Evolutionary conservation across 2,797 vertebrate species (phyloP).

Genomic region (Alosa sapidissima): DNA sequence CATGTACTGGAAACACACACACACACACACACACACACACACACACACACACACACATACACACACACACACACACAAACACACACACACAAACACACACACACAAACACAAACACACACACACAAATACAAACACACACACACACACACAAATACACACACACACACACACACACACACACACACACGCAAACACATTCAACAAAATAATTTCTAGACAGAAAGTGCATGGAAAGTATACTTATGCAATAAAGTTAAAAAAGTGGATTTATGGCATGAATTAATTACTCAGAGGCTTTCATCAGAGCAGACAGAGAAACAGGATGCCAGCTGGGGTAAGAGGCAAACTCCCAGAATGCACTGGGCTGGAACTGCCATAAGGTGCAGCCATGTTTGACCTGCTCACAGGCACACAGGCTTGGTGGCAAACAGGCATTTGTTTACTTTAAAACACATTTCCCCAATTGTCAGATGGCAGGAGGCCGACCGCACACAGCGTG

Average conservation of each 20-base stretch:
- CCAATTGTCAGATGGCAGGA: neutral
- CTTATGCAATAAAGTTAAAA: neutral
- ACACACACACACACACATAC: neutral
- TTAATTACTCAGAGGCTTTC: neutral
- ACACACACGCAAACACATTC: neutral
- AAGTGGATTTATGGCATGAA: neutral
- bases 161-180: neutral
- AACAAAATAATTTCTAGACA: neutral
- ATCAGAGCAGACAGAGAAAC: neutral
- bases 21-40: neutral
- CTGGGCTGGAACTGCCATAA: neutral
- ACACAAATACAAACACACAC: neutral
- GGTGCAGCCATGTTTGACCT: neutral
- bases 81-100: neutral
- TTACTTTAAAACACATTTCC: neutral
- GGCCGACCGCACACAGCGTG: neutral
- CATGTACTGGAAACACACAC: neutral
- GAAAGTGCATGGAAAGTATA: neutral
- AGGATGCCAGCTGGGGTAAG: neutral
- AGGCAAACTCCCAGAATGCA: slow-evolving; percentile 13
- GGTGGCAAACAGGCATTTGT: neutral
- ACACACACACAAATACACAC: neutral
- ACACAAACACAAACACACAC: neutral
- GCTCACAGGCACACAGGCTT: neutral
- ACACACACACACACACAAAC: neutral